phyloP scores from a whole-genome alignment of 53 echinoderm and acorn worm genomes.

The Antedon mediterranea region DNA sequence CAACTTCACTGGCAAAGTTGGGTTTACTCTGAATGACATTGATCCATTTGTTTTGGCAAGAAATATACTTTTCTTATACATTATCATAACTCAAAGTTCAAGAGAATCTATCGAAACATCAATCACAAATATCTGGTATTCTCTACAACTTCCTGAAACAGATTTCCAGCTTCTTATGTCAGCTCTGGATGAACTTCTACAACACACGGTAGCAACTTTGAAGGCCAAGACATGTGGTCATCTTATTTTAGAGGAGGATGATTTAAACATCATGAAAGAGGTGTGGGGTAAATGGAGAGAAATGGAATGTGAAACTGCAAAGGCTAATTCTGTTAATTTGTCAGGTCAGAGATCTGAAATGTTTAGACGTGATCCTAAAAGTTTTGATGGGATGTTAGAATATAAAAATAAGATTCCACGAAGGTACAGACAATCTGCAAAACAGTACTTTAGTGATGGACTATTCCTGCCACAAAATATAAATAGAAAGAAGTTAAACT shows the following conservation, averaged over 20 bases:
- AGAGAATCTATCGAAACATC: conserved; percentile 2
- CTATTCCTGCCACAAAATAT: conserved; percentile 10
- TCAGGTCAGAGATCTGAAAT: conserved; percentile 4
- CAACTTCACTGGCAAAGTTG: too few species aligned
- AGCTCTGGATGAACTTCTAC: conserved; percentile 4
- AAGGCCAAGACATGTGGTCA: conserved; percentile 4
- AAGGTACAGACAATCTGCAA: conserved; percentile 9
- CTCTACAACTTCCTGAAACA: conserved; percentile 14
- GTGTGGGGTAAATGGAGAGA: too few species aligned
- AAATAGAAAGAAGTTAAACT: conserved; percentile 1
- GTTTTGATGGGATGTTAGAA: neutral
- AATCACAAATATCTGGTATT: conserved; percentile 29
- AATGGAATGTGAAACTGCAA: conserved; percentile 9
- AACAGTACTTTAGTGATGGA: conserved; percentile 20
- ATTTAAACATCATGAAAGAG: conserved; percentile 18
- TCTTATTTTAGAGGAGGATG: conserved; percentile 11
- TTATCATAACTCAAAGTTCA: neutral
- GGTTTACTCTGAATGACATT: too few species aligned
- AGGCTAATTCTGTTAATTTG: conserved; percentile 13
- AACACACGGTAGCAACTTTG: conserved; percentile 3
- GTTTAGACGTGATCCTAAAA: conserved; percentile 1
- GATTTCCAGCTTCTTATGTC: conserved; percentile 17
- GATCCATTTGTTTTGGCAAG: too few species aligned
- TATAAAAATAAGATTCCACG: conserved; percentile 10
- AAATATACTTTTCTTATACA: too few species aligned